Percentiles rank a stretch among this genome's conserved stretches.
Conservation (phyloP, 2,888 invertebrate species). For the Lepidochrysops patricia region DNA sequence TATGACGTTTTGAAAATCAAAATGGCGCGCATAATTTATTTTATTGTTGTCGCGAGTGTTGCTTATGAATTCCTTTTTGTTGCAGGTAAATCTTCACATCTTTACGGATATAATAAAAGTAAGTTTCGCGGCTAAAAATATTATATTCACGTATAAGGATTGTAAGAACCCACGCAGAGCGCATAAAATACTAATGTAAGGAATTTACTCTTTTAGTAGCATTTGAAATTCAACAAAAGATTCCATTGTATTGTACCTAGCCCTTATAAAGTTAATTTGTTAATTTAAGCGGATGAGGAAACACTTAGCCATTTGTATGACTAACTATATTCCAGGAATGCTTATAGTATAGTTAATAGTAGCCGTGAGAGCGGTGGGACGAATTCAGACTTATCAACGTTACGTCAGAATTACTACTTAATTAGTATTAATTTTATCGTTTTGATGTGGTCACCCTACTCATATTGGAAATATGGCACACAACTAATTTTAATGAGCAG, state of each 20-base stretch:
- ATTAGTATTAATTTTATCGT: too few species aligned
- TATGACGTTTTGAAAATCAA: background rate
- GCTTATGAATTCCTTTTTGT: slow-evolving; percentile 22
- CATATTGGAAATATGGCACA: too few species aligned
- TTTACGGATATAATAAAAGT: slow-evolving; percentile 12
- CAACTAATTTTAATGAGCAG: too few species aligned
- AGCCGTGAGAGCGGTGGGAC: too few species aligned
- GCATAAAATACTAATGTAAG: background rate
- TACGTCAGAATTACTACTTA: too few species aligned
- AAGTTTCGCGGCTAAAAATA: background rate
- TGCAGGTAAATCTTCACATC: slow-evolving; percentile 28
- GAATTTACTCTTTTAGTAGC: background rate
- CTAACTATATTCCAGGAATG: background rate
- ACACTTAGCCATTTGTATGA: background rate
- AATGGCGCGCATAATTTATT: background rate
- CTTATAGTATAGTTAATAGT: too few species aligned
- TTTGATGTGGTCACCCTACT: too few species aligned
- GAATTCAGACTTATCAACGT: too few species aligned
- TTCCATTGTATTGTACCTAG: background rate
- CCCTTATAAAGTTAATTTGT: background rate
- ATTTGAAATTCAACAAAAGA: background rate
- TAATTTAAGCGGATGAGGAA: background rate
- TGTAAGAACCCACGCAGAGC: background rate
- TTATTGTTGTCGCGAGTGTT: background rate
- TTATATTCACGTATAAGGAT: background rate